Base-by-base conservation (phyloP, 1,140 invertebrate genomes). In the Diabrotica virgifera region DNA sequence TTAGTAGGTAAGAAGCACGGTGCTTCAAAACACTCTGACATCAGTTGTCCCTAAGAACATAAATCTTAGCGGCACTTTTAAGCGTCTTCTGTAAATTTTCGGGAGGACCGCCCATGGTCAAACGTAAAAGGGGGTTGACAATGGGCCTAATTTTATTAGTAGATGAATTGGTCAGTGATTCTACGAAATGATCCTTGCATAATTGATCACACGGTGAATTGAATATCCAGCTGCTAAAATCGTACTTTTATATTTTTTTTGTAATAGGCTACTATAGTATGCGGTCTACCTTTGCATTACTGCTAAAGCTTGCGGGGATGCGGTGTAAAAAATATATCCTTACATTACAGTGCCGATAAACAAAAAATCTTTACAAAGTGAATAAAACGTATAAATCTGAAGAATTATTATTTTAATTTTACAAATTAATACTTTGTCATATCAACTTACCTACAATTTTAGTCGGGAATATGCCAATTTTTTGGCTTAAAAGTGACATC, bases 71-170 rank as follows among this genome's bases (percentile, higher is more conserved):
- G 59, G 59, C 52, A 60, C 46, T 50, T 36, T 46, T 51, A 60
- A 52, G 50, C 5, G 6, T 36, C 24, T 60, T 60, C 35, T 36
- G 3, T 52, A 51, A 51, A 60, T 52, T 60, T 60, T 60, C 59
- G 59, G 59, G 52, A 60, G 59, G 59, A 60, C 59, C 59, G 59
- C 59, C 40, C 35, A 52, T 52, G 59, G 59, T 13, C 35, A 60
- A 14, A 14, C 11, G 24, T 35, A 35, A 60, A 36, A 51, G n/a
- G 36, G 55, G 55, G 55, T 36, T 57, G 55, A 57, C 55, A 57
- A 57, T 57, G 36, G 24, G 9, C 37, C 55, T 57, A 36, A 57
- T 46, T 46, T 46, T 46, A 46, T 46, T 46, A 46, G 8, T 46
- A 46, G 40, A 46, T 46, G 40, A n/a, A n/a, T 46, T 46, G 8